Evolutionary conservation across 2,797 vertebrate genomes (phyloP).

Genomic region (Periparus ater): DNA sequence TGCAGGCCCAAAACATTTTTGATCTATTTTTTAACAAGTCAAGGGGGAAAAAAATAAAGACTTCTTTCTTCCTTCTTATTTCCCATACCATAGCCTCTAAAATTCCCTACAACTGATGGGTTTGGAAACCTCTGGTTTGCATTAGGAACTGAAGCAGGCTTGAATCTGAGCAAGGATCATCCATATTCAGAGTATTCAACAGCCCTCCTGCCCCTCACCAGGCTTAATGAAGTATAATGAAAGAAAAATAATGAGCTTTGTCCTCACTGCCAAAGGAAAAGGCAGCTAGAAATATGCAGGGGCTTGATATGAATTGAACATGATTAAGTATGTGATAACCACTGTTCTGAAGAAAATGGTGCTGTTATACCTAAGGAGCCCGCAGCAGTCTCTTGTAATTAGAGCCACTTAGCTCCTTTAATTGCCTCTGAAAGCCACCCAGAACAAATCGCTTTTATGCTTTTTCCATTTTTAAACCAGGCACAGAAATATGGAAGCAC

Average conservation of each 20-base stretch:
- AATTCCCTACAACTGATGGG: not conserved
- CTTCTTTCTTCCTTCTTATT: not conserved
- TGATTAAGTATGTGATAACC: slow-evolving; percentile 37
- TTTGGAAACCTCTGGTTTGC: not conserved
- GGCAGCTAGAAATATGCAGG: not conserved
- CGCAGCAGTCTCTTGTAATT: not conserved
- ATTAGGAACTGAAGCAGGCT: not conserved
- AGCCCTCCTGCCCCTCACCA: not conserved
- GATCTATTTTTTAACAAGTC: not conserved
- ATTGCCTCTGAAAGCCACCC: slow-evolving; percentile 21
- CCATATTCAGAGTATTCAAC: not conserved
- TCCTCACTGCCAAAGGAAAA: slow-evolving; percentile 10
- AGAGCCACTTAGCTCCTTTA: slow-evolving; percentile 17
- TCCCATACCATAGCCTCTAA: not conserved
- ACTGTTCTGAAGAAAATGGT: slow-evolving; percentile 22
- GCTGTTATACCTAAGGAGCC: slow-evolving; percentile 17
- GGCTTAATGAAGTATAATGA: slow-evolving; percentile 37
- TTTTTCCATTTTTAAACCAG: not conserved
- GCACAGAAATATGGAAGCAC: not conserved
- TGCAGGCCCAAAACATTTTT: not conserved
- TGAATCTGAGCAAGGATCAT: not conserved
- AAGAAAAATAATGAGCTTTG: slow-evolving; percentile 51
- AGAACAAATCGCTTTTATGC: not conserved
- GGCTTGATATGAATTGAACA: slow-evolving; percentile 16
- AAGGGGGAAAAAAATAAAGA: not conserved